A percentile compares a stretch with the other conserved stretches of the same genome.
Conservation (phyloP, 2,113 vertebrate genomes). For the Sus scrofa region DNA sequence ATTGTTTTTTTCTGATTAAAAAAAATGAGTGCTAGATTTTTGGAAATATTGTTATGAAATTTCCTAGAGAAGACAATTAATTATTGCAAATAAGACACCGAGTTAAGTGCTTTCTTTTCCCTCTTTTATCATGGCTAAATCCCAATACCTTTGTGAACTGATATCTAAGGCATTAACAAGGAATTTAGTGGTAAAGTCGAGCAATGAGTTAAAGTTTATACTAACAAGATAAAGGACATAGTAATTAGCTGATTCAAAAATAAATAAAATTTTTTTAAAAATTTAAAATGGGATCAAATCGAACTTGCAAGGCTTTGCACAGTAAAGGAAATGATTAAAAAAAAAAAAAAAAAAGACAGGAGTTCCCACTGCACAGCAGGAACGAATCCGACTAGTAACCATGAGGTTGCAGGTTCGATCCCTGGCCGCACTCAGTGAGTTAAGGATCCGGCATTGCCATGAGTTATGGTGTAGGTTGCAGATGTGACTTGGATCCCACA, state of each 20-base stretch:
- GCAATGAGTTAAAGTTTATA: not conserved
- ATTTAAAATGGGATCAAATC: no score
- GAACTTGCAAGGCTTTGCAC: no score
- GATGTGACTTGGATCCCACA: no score
- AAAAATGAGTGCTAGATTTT: not conserved
- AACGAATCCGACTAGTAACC: no score
- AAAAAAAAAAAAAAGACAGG: no score
- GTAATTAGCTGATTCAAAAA: not conserved
- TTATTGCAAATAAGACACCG: not conserved
- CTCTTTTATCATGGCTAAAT: not conserved
- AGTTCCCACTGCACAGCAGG: no score
- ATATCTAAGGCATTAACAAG: slow-evolving; percentile 16
- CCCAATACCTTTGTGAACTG: not conserved
- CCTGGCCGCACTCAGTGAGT: no score
- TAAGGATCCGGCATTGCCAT: no score
- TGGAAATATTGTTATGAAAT: not conserved
- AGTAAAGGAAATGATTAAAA: no score
- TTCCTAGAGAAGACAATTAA: not conserved
- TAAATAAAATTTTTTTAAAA: not conserved
- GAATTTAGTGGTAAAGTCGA: not conserved
- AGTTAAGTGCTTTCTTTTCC: not conserved
- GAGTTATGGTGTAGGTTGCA: no score
- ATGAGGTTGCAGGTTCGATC: no score
- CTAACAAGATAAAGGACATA: not conserved
- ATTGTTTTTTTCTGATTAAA: not conserved